phyloP scores from a whole-genome alignment of 2,797 vertebrate genomes.

The Trichosurus vulpecula region DNA sequence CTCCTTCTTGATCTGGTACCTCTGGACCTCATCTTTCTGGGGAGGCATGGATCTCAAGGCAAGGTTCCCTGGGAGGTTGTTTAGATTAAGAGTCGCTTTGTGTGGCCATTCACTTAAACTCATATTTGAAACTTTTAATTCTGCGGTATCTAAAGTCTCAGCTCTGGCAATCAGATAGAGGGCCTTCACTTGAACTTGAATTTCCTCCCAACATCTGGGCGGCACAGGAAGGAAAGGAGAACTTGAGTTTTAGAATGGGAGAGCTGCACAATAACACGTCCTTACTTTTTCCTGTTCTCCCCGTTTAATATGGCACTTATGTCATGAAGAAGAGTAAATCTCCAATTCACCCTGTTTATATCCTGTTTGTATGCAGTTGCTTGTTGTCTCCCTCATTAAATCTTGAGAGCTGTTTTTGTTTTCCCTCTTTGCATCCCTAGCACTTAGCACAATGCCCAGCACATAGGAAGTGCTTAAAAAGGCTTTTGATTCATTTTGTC shows the following conservation, averaged over 20 bases:
- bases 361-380: not conserved
- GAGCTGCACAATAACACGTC: constrained; percentile 20
- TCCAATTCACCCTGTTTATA: not conserved
- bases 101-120: not conserved
- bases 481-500: not conserved
- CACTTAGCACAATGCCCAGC: not conserved
- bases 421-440: not conserved
- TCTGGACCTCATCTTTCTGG: not conserved
- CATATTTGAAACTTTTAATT: not conserved
- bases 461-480: too few species aligned
- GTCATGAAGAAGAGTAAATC: constrained; percentile 1
- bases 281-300: constrained; percentile 11
- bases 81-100: not conserved
- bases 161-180: not conserved
- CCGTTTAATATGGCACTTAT: constrained; percentile 27
- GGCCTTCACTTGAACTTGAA: not conserved
- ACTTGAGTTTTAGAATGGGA: not conserved
- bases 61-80: not conserved
- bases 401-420: not conserved
- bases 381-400: not conserved
- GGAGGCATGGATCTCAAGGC: not conserved
- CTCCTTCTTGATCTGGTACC: not conserved
- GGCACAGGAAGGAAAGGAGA: not conserved
- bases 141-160: not conserved
- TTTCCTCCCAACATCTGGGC: not conserved